Percentiles rank a stretch among this genome's conserved stretches.
These are phyloP conservation scores for Platalea minor DNA, from an alignment of 2,797 vertebrate genomes.

Conservation along the genomic window DNA sequence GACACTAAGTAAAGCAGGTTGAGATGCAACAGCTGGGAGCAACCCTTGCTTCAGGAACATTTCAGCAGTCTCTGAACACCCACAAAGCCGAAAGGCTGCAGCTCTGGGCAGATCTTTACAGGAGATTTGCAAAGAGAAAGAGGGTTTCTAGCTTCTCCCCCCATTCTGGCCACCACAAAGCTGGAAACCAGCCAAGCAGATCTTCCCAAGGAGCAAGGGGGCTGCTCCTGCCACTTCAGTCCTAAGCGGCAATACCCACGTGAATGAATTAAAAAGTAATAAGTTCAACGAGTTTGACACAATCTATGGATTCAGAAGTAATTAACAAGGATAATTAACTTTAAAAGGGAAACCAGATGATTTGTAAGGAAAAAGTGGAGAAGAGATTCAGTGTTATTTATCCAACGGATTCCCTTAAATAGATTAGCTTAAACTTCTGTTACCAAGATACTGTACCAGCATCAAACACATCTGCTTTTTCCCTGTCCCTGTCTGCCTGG, in stretches of 20 bases:
- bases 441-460: background rate
- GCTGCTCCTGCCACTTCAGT: background rate
- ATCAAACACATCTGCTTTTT: background rate
- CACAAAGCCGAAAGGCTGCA: background rate
- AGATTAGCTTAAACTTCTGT: background rate
- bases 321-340: constrained; percentile 25
- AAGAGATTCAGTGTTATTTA: background rate
- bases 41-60: background rate
- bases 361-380: background rate
- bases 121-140: background rate
- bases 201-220: background rate
- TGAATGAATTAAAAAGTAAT: background rate
- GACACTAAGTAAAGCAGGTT: fast-evolving
- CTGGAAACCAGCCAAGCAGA: background rate
- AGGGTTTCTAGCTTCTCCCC: background rate
- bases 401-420: background rate
- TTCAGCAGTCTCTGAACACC: background rate
- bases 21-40: background rate
- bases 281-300: background rate
- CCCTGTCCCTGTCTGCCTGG: background rate
- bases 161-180: background rate
- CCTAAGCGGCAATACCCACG: background rate
- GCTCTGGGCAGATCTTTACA: background rate
- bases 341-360: background rate
- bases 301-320: constrained; percentile 17